A percentile compares a stretch with the other conserved stretches of the same genome.
Evolutionary conservation across 2,888 invertebrate genomes (phyloP).

Genomic region (Drosophila limbata): DNA sequence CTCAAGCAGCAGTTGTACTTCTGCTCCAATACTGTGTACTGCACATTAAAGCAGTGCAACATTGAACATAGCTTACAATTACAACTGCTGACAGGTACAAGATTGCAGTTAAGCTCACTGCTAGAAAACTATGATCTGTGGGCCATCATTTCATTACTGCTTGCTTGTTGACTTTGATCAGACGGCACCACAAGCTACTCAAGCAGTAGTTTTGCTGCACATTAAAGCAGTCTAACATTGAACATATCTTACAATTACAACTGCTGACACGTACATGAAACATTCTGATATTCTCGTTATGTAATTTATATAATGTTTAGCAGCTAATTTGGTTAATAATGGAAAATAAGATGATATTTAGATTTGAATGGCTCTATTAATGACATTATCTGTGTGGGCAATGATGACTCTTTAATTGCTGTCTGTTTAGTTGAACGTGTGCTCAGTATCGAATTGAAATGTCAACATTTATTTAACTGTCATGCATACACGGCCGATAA

Average conservation of each 20-base stretch:
- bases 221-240: background rate
- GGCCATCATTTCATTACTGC: background rate
- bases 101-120: no score
- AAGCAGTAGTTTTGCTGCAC: no score
- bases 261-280: background rate
- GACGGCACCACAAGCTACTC: no score
- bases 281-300: conserved; percentile 1
- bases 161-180: background rate
- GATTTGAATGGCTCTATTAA: conserved; percentile 12
- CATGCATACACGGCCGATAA: conserved; percentile 33
- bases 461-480: conserved; percentile 61
- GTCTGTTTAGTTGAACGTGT: conserved; percentile 35
- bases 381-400: conserved; percentile 18
- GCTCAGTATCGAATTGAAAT: conserved; percentile 53
- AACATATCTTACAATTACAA: conserved; percentile 8
- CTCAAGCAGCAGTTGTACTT: no score
- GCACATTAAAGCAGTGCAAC: background rate
- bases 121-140: background rate
- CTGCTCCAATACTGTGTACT: no score
- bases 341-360: conserved; percentile 14
- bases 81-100: conserved; percentile 2
- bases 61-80: conserved; percentile 4
- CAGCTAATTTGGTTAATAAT: conserved; percentile 18
- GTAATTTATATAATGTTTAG: conserved; percentile 1
- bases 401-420: conserved; percentile 37